Percentiles rank a stretch among this genome's conserved stretches.
Evolutionary conservation across 2,113 vertebrate species (phyloP).

Genomic region (western clawed frog (Xenopus tropicalis)): DNA sequence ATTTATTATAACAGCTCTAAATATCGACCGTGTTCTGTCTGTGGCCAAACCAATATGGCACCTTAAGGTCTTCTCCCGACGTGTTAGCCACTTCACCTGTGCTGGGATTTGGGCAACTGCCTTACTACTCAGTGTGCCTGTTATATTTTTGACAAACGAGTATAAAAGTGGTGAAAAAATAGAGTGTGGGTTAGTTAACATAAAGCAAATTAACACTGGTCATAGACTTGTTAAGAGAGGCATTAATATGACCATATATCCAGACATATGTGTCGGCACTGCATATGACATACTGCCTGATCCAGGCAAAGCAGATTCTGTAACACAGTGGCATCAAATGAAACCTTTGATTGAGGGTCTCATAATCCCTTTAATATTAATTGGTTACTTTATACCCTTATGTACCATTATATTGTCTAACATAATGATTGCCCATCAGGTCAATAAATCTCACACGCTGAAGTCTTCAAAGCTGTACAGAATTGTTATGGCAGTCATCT

Average conservation of each 20-base stretch:
- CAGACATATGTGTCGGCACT: background rate
- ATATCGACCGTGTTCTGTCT: constrained; percentile 11
- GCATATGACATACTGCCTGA: background rate
- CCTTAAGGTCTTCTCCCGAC: background rate
- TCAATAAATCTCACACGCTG: background rate
- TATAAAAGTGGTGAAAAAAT: background rate
- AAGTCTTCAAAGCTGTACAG: background rate
- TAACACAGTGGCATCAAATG: background rate
- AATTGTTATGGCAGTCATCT: background rate
- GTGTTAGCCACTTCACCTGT: background rate
- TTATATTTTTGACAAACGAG: background rate
- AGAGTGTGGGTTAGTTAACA: background rate
- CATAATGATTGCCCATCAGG: background rate
- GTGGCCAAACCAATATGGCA: constrained; percentile 24
- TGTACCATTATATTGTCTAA: constrained; percentile 6
- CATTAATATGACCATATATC: background rate
- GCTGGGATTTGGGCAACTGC: background rate
- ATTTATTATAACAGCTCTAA: constrained; percentile 14
- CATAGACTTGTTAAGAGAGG: background rate
- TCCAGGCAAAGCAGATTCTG: background rate
- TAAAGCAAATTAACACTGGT: background rate
- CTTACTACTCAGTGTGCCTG: background rate
- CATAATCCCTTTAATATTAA: background rate
- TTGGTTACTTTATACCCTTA: constrained; percentile 14
- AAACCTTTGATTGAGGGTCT: background rate